Evolutionary conservation across 2,113 vertebrate species (phyloP), one percentile per base, ranked within the genome.

Genomic region (Piliocolobus tephrosceles): DNA sequence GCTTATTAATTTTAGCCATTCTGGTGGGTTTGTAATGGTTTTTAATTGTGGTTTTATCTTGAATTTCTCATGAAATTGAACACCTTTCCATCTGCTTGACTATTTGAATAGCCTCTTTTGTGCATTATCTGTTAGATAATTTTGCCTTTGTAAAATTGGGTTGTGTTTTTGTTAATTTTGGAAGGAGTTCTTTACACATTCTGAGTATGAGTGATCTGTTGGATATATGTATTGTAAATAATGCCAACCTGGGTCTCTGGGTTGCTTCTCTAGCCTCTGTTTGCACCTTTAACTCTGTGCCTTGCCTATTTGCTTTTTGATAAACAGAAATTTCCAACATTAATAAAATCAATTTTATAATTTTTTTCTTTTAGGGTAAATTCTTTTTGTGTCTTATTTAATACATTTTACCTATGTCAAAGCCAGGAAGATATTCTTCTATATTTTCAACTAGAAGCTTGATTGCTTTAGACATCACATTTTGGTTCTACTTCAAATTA

Each of bases 41-140:
- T 81, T 52, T 72, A 66, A 70, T 32, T 92, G 16, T 90, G 27
- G 13, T 18, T 94, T 95, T 92, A 57, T 88, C 23, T 55, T 86
- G 27, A 91, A 80, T 73, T 95, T 96, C 30, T 3, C 73, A 92
- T 92, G 38, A 94, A 92, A 94, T 55, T 50, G n/a, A 82, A 57
- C 17, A 57, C 10, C 7, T 94, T 81, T 61, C 43, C 17, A 72
- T 50, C 20, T 52, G 7, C 4, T 55, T 91, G 55, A 3, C 23
- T 43, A 47, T 61, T 58, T 52, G 45, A 82, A 13, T 61, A 55
- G 27, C 1, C 23, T 81, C 27, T 75, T 88, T 79, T 80, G 43
- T 45, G 13, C 6, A 57, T 6, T 91, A 32, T 25, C 20, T 35
- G 25, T 47, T 92, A 75, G 64, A 55, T 79, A 72, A 84, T 93